These are phyloP conservation scores for Calycopis cecrops DNA, from an alignment of 1,140 invertebrate genomes.

Conservation along the genomic window DNA sequence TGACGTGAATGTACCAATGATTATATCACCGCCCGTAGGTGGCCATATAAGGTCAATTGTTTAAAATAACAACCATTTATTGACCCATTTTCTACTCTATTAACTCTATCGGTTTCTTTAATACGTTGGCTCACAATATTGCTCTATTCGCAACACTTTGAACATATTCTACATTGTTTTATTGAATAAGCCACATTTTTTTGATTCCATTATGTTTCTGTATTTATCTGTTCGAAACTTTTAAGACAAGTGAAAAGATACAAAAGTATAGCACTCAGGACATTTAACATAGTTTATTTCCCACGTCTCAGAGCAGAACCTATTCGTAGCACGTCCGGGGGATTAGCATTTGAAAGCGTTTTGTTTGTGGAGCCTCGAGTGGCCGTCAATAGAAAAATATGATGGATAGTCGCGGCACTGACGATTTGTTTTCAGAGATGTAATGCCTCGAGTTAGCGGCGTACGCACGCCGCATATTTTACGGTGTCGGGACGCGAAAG, in stretches of 20 bases:
- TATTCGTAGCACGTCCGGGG: conserved; percentile 60
- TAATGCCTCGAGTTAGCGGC: conserved; percentile 54
- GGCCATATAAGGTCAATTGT: conserved; percentile 72
- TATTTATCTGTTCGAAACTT: no score
- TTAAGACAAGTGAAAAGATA: not conserved
- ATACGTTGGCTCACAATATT: not conserved
- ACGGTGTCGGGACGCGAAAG: conserved; percentile 26
- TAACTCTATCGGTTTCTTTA: conserved; percentile 10
- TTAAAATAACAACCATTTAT: conserved; percentile 39
- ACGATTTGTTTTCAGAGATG: conserved; percentile 67
- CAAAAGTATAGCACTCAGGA: not conserved
- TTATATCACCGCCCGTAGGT: conserved; percentile 71
- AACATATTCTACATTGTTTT: no score
- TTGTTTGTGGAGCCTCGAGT: conserved; percentile 65
- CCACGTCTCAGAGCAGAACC: conserved; percentile 60
- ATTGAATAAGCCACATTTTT: no score
- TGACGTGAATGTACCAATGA: conserved; percentile 50
- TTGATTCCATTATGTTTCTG: no score
- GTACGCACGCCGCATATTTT: conserved; percentile 63
- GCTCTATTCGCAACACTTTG: not conserved
- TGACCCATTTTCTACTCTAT: conserved; percentile 32
- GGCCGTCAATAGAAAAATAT: conserved; percentile 67
- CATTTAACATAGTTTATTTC: conserved; percentile 38
- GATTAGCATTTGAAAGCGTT: conserved; percentile 71
- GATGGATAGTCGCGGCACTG: conserved; percentile 60